Percentiles rank a stretch among this genome's conserved stretches.
Evolutionary conservation across 2,113 vertebrate genomes (phyloP).

Genomic region (Marmota flaviventris): DNA sequence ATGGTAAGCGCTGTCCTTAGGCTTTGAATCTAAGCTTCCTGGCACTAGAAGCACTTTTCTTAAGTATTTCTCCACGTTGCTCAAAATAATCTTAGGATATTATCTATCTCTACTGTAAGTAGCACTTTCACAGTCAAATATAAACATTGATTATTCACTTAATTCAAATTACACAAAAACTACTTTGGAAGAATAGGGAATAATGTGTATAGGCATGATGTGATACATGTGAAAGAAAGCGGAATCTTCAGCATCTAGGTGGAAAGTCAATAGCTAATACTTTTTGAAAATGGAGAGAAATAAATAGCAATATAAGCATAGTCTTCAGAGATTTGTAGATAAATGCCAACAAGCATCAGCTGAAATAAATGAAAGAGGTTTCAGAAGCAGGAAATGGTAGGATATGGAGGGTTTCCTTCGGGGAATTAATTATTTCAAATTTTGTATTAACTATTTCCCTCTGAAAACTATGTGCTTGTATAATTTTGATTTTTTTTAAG

Average conservation of each 20-base stretch:
- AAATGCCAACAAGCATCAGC: neutral
- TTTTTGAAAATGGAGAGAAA: neutral
- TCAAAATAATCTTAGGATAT: neutral
- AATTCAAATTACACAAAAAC: neutral
- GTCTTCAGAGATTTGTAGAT: conserved; percentile 50
- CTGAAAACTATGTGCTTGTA: neutral
- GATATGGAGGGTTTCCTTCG: neutral
- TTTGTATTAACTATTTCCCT: conserved; percentile 20
- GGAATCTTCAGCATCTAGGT: neutral
- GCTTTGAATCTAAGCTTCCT: neutral
- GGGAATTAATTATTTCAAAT: neutral
- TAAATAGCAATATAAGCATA: neutral
- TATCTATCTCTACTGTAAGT: neutral
- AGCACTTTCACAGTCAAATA: neutral
- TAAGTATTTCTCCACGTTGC: neutral
- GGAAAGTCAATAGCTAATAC: neutral
- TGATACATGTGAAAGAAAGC: neutral
- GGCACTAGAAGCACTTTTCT: neutral
- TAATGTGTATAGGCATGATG: neutral
- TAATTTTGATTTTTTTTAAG: conserved; percentile 40
- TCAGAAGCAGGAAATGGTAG: neutral
- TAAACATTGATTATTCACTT: neutral
- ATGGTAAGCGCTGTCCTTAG: neutral
- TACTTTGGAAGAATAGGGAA: neutral
- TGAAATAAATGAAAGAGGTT: conserved; percentile 9